Conservation (phyloP, 1,140 invertebrate species). For the Euborellia annulipes region DNA sequence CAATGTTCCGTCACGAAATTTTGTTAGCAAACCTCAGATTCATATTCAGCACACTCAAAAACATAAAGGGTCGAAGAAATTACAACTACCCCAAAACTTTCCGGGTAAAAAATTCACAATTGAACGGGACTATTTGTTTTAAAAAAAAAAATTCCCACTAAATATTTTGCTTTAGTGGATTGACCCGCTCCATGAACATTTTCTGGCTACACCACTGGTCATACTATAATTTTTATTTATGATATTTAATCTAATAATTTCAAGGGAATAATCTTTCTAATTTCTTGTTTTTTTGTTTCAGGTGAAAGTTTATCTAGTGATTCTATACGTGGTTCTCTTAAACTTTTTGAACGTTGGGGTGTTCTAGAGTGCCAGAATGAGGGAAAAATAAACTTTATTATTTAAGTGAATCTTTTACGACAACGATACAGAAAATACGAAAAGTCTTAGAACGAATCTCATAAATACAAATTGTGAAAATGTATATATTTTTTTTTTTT, state of each 20-base stretch:
- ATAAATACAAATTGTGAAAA: constrained; percentile 6
- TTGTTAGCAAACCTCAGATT: too few species aligned
- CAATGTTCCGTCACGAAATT: too few species aligned
- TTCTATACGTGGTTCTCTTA: constrained; percentile 63
- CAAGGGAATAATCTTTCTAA: constrained; percentile 1
- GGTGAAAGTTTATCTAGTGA: constrained; percentile 69
- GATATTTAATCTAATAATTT: constrained; percentile 9
- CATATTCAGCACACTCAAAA: too few species aligned
- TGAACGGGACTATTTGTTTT: too few species aligned
- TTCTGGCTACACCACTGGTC: not conserved
- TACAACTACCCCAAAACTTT: too few species aligned
- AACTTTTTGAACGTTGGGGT: constrained; percentile 58
- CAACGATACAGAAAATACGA: constrained; percentile 19
- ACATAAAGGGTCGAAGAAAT: too few species aligned
- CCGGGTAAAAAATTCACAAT: too few species aligned
- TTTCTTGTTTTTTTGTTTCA: constrained; percentile 28
- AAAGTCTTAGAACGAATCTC: constrained; percentile 7
- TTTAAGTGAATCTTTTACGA: constrained; percentile 34
- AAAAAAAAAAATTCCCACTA: too few species aligned
- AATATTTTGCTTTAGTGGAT: constrained; percentile 2
- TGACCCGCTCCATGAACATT: constrained; percentile 3
- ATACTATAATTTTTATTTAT: constrained; percentile 11
- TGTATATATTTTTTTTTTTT: too few species aligned
- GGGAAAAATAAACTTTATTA: constrained; percentile 36
- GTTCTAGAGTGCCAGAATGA: constrained; percentile 52